phyloP scores from a whole-genome alignment of 2,113 vertebrate genomes.

The Aythya baeri region DNA sequence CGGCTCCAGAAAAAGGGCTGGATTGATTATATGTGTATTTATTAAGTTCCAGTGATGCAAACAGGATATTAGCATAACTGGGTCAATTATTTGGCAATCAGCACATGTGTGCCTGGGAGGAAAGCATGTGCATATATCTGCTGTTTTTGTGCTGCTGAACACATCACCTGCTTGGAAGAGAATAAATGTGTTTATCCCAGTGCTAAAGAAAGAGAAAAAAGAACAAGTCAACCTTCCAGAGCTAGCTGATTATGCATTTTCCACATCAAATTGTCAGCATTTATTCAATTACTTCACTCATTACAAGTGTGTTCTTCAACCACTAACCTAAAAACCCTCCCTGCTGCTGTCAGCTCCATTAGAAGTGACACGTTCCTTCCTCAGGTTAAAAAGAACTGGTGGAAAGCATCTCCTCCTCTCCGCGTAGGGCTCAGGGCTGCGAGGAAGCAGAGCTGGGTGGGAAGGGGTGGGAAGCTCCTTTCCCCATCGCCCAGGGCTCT shows the following conservation, averaged over 20 bases:
- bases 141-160: background rate
- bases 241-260: constrained; percentile 12
- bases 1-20: background rate
- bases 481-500: background rate
- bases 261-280: constrained; percentile 41
- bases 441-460: background rate
- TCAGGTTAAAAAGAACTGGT: background rate
- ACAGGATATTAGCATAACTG: constrained; percentile 2
- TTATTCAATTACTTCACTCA: constrained; percentile 48
- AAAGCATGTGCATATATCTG: background rate
- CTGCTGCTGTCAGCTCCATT: constrained; percentile 15
- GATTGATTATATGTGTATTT: background rate
- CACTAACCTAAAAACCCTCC: constrained; percentile 16
- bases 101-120: constrained; percentile 33
- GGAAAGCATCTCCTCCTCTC: background rate
- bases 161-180: constrained; percentile 40
- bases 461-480: background rate
- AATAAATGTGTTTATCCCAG: constrained; percentile 17
- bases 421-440: background rate
- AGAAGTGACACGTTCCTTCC: background rate
- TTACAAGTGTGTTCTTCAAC: constrained; percentile 14
- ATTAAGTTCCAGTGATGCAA: background rate
- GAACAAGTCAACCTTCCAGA: background rate
- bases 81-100: constrained; percentile 51
- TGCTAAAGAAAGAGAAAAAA: background rate